Conservation (phyloP, 2,888 invertebrate species). For the Tethea ocularis region DNA sequence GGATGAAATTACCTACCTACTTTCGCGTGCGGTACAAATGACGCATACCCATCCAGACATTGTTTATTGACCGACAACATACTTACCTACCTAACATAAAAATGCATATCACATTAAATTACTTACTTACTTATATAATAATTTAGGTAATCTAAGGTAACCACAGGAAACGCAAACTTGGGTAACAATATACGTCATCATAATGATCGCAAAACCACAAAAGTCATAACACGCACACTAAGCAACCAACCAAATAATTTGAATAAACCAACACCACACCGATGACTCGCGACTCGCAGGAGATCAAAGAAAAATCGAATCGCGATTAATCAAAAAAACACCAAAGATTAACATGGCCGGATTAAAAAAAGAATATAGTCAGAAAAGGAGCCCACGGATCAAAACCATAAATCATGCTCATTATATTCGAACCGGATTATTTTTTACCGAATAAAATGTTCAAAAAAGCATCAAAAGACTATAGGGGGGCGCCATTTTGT, state of each 20-base stretch:
- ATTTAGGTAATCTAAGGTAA: not conserved
- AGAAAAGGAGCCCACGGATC: constrained; percentile 61
- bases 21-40: not conserved
- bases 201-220: constrained; percentile 6
- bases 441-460: constrained; percentile 80
- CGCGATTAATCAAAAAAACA: constrained; percentile 73
- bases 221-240: constrained; percentile 15
- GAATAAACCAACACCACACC: constrained; percentile 9
- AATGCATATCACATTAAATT: no score
- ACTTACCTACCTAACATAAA: no score
- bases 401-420: constrained; percentile 83
- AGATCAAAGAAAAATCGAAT: constrained; percentile 58
- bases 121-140: not conserved
- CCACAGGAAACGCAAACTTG: not conserved
- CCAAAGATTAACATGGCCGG: constrained; percentile 76
- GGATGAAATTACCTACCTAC: not conserved
- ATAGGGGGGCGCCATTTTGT: constrained; percentile 81
- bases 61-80: no score
- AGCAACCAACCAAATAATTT: constrained; percentile 9
- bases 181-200: not conserved
- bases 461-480: constrained; percentile 82
- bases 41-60: not conserved
- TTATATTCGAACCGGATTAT: constrained; percentile 83
- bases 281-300: constrained; percentile 22
- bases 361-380: constrained; percentile 70